Base-by-base conservation (phyloP, 2,113 vertebrate species). In the Hippocampus abdominalis region DNA sequence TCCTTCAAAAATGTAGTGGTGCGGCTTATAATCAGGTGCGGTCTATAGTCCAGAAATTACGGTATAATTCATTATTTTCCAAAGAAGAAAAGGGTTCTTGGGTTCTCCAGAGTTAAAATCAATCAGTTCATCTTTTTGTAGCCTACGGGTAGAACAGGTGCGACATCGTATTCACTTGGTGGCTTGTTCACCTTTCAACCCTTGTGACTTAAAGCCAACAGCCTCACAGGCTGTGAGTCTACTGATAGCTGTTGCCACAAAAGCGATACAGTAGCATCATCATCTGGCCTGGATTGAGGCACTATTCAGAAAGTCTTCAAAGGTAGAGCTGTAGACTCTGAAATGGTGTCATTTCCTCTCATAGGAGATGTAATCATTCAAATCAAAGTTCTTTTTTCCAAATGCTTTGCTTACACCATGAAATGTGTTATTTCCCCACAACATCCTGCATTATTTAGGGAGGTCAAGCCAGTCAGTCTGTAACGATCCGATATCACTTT, bases 381-480 rank as follows among this genome's bases (percentile, higher is more conserved):
- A 57, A 48, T 15, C 2, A 36, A 36, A 46, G 51, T 0, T n/a
- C 8, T 61, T 21, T 54, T 4, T 21, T 16, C 29, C 63, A 64
- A 40, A 64, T 25, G 36, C 51, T 21, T 10, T 44, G 1, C 29
- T 48, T 29, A 54, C 5, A 63, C 21, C 32, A 11, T 2, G 64
- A 68, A 67, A 71, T 25, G 53, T 65, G 68, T 53, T 27, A 4
- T 39, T 29, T n/a, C 18, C 40, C 62, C 13, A 54, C 20, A 64
- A 39, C 44, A 40, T 13, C 59, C 53, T 90, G 66, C 80, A 88
- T 89, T 88, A 88, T 86, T 87, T 69, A 90, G 54, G 81, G 65
- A 71, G 71, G 74, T 80, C 80, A 80, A 69, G 68, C 53, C 64
- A 71, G 32, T 73, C 18, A 82, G 69, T 56, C 10, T 25, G 29